These are phyloP conservation scores for Willisornis vidua DNA, from an alignment of 2,113 vertebrate species.

Conservation along the genomic window DNA sequence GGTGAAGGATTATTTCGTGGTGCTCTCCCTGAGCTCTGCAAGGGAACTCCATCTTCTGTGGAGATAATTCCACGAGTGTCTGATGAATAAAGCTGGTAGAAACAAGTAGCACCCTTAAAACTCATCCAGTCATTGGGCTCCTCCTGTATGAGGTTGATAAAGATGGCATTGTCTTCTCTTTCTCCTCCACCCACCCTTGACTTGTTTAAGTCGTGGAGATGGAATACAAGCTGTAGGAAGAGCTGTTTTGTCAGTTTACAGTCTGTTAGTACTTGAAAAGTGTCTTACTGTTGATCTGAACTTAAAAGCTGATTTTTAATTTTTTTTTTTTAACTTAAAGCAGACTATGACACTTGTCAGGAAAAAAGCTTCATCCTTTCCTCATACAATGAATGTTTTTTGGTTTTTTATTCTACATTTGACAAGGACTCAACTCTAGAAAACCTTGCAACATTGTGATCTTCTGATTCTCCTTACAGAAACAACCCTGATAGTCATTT, in stretches of 20 bases:
- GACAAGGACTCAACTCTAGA: not conserved
- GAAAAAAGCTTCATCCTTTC: not conserved
- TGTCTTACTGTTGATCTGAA: not conserved
- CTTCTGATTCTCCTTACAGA: not conserved
- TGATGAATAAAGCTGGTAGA: not conserved
- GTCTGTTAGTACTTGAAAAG: not conserved
- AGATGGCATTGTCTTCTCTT: not conserved
- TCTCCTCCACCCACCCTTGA: not conserved
- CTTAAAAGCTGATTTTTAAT: not conserved
- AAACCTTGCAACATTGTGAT: not conserved
- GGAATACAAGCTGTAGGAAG: not conserved
- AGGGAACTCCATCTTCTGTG: not conserved
- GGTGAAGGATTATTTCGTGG: not conserved
- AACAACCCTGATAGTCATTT: not conserved
- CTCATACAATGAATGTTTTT: not conserved
- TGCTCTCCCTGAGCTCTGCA: not conserved
- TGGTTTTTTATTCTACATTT: not conserved
- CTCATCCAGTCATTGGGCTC: not conserved
- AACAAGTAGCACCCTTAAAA: not conserved
- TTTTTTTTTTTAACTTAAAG: not conserved
- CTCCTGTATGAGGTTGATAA: not conserved
- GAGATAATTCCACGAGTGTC: not conserved
- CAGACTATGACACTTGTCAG: slow-evolving; percentile 2
- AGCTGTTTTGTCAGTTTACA: not conserved
- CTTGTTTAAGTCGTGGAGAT: slow-evolving; percentile 1